Percentiles rank a stretch among this genome's conserved stretches.
These are phyloP conservation scores for Poeciliopsis retropinna DNA, from an alignment of 2,113 vertebrate genomes.

Conservation along the genomic window DNA sequence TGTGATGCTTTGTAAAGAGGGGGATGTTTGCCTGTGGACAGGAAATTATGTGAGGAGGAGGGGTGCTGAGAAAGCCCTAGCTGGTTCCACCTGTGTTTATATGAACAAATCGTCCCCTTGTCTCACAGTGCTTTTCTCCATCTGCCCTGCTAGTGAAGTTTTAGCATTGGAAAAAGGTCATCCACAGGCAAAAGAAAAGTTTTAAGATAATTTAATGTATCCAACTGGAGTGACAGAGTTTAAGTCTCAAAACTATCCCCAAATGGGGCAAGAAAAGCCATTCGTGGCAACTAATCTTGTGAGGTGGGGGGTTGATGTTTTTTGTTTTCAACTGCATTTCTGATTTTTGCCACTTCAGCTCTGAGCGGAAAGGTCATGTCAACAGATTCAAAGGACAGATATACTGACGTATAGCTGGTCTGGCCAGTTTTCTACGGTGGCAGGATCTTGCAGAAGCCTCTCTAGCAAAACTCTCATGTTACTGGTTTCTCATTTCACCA, in stretches of 20 bases:
- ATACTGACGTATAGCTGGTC: constrained; percentile 65
- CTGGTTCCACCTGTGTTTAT: constrained; percentile 55
- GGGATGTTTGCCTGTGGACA: constrained; percentile 41
- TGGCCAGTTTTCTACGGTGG: constrained; percentile 73
- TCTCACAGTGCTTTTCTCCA: constrained; percentile 29
- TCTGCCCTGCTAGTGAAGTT: constrained; percentile 1
- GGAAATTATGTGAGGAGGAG: constrained; percentile 27
- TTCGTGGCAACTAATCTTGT: constrained; percentile 38
- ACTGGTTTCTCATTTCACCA: constrained; percentile 78
- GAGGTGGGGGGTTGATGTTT: constrained; percentile 5
- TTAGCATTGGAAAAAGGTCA: neutral
- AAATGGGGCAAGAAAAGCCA: neutral
- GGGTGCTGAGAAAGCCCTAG: constrained; percentile 38
- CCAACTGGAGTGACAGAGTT: neutral
- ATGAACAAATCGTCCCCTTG: constrained; percentile 53
- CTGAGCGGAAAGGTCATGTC: constrained; percentile 68
- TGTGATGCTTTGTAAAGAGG: constrained; percentile 35
- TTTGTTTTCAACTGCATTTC: constrained; percentile 64
- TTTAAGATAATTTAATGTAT: neutral
- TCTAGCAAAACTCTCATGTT: constrained; percentile 72
- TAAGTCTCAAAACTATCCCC: constrained; percentile 4
- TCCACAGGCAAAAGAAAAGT: neutral
- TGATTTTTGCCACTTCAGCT: constrained; percentile 71
- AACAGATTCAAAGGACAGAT: constrained; percentile 79
- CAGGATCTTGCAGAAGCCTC: constrained; percentile 71